phyloP scores from a whole-genome alignment of 2,888 invertebrate genomes.

The Acrocyrtus sp. region DNA sequence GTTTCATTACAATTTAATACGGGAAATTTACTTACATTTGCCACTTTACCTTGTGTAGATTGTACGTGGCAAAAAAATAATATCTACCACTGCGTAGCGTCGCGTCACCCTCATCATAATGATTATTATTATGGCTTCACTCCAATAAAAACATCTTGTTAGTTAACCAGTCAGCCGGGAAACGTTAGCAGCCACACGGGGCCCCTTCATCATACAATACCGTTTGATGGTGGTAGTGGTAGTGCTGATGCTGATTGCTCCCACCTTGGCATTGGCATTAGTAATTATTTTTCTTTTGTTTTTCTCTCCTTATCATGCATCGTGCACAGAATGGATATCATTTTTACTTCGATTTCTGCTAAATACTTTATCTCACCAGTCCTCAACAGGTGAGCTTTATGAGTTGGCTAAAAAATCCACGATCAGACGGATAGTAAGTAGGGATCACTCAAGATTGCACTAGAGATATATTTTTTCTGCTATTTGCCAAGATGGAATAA shows the following conservation, averaged over 20 bases:
- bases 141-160: background rate
- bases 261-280: background rate
- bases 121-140: background rate
- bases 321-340: background rate
- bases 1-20: no score
- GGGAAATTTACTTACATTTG: no score
- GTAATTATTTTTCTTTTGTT: background rate
- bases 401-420: background rate
- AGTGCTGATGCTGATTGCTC: no score
- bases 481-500: conserved; percentile 21
- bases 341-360: background rate
- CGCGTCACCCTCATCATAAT: background rate
- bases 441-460: conserved; percentile 17
- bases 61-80: no score
- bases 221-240: no score
- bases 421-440: background rate
- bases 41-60: no score
- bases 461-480: no score
- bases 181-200: background rate
- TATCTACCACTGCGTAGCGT: background rate
- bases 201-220: background rate
- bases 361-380: no score
- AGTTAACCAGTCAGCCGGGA: background rate
- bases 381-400: no score
- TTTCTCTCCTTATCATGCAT: no score